Base-by-base conservation (phyloP, 64 coral and sea anemone genomes). In the Hydrozoanthus tunicans region DNA sequence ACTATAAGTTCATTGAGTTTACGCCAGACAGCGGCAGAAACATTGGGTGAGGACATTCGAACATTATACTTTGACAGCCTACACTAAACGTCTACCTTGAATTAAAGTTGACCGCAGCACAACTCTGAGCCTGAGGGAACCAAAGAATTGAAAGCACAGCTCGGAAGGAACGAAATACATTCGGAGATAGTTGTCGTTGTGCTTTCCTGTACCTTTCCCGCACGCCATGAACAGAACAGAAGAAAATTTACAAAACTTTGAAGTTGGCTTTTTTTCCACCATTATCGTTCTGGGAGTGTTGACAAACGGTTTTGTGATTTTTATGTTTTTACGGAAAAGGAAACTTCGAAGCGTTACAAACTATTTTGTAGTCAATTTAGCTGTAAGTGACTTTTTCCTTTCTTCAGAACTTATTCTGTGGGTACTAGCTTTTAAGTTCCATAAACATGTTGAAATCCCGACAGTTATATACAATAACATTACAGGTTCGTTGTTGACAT, bases 321-420 rank as follows among this genome's bases (percentile, higher is more conserved):
- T 55, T 54, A 59, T 69, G 32, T 93, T 93, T 24, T 59, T 54
- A 7, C 59, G 10, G 17, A 70, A 79, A 9, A 32, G 64, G 64
- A 86, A 78, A 27, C 66, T 93, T 43, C 91, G 91, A 3, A 88
- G n/a, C 6, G 63, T 89, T 1, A 86, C 84, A 24, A 89, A 93
- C 91, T 93, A 88, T 89, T 93, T 88, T 80, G 91, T 93, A 14
- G 54, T 86, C 20, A 93, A 93, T 54, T 78, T 93, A 66, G 91
- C 91, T 5, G 65, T 79, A 3, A 88, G 73, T 27, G 82, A 86
- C 55, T 68, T 88, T 43, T 26, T 93, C 7, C 62, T 79, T 0
- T 20, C 51, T 1, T 6, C 89, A 4, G 11, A 65, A 6, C 62
- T 93, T 54, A 79, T 77, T 5, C 5, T 93, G n/a, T 79, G 43